phyloP scores from a whole-genome alignment of 2,888 invertebrate species.

The Brenthis hecate region DNA sequence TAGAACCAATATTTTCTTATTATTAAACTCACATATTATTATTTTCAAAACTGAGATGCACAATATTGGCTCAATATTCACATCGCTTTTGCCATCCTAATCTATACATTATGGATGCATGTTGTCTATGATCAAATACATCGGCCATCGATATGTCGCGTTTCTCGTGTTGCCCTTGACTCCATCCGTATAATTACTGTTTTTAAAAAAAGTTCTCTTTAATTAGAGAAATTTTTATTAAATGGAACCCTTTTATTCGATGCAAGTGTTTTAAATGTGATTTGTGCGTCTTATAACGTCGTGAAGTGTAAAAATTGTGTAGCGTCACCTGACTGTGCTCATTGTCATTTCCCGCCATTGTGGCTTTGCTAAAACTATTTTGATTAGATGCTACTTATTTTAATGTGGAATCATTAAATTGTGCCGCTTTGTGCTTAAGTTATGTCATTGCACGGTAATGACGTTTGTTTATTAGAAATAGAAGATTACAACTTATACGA shows the following conservation, averaged over 20 bases:
- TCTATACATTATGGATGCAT: conserved; percentile 54
- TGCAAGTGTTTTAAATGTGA: conserved; percentile 51
- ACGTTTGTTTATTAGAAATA: conserved; percentile 80
- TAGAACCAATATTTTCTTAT: no score
- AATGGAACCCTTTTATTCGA: conserved; percentile 39
- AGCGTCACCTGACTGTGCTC: conserved; percentile 82
- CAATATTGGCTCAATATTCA: not conserved
- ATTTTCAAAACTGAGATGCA: no score
- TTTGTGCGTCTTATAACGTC: conserved; percentile 46
- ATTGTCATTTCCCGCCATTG: conserved; percentile 84
- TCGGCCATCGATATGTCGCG: conserved; percentile 59
- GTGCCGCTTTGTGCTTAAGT: conserved; percentile 60
- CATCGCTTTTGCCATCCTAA: not conserved
- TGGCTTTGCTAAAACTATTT: conserved; percentile 63
- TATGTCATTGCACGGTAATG: conserved; percentile 82
- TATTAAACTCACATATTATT: no score
- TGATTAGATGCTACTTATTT: conserved; percentile 50
- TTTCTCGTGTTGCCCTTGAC: conserved; percentile 74
- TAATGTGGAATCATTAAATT: conserved; percentile 60
- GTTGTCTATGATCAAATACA: conserved; percentile 23
- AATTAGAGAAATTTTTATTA: conserved; percentile 28
- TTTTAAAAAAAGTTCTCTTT: conserved; percentile 57
- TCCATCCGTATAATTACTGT: conserved; percentile 68
- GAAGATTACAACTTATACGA: conserved; percentile 81
- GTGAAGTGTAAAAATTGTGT: conserved; percentile 60